Conservation (phyloP, 1,140 invertebrate species). For the Anastrepha obliqua region DNA sequence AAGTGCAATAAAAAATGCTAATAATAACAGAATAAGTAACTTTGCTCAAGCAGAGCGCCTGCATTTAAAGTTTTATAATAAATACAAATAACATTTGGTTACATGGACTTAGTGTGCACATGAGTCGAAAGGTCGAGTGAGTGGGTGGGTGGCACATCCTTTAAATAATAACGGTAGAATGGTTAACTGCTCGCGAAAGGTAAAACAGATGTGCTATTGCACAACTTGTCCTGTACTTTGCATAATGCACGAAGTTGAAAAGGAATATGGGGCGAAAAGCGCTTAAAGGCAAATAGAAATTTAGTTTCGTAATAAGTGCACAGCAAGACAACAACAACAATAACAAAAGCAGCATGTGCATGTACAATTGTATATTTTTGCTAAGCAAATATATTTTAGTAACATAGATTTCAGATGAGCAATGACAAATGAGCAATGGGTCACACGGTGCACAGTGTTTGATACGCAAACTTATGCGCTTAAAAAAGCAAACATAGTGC, state of each 20-base stretch:
- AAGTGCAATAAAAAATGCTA: not conserved
- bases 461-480: not conserved
- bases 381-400: not conserved
- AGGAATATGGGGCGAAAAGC: not conserved
- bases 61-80: slow-evolving; percentile 48
- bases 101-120: not conserved
- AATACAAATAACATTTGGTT: slow-evolving; percentile 50
- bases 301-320: slow-evolving; percentile 2
- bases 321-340: not conserved
- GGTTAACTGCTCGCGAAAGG: not conserved
- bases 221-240: slow-evolving; percentile 21
- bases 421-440: not conserved
- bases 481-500: not conserved
- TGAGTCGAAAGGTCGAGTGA: too few species aligned
- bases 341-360: not conserved
- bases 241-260: not conserved
- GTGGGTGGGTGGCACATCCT: not conserved
- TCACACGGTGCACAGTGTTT: not conserved
- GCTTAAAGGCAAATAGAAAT: slow-evolving; percentile 2
- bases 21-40: slow-evolving; percentile 5
- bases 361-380: not conserved
- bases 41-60: not conserved
- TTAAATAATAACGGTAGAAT: too few species aligned
- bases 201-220: not conserved
- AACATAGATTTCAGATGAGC: not conserved